Base-by-base conservation (phyloP, 1,140 invertebrate genomes). In the Halesus radiatus region DNA sequence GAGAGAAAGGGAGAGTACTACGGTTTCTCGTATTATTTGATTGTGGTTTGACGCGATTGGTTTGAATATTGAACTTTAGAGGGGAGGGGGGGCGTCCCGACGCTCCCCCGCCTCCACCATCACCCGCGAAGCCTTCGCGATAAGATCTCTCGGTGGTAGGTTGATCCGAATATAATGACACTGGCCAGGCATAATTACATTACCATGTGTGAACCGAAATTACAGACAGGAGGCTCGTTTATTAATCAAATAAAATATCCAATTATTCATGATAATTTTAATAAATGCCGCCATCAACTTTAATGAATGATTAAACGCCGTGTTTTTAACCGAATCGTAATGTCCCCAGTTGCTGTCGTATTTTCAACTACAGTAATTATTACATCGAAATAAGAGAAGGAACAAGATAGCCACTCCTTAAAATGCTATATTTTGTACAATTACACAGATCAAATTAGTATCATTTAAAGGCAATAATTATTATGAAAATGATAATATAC, bases 1-100 rank as follows among this genome's bases (percentile, higher is more conserved):
- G 54, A 76, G 56, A 50, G 74, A 78, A 78, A 78, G 76, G 76
- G 76, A 78, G 76, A 78, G 76, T 62, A 23, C 50, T 54, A 53
- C 15, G 20, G 66, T 74, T 74, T 74, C 70, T 74, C 70, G 70
- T n/a, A 54, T 74, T 74, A 74, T 74, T 74, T 74, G 52, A 74
- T 74, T 74, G 70, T 29, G 50, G 76, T 78, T 78, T 32, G 74
- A 60, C 74, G 54, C 66, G 64, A 78, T 68, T 78, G 64, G 62
- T 72, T 78, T 78, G 76, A 70, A 20, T 68, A 50, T 52, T 58
- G 10, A 45, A 45, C 10, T 23, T 23, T 53, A 16, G 23, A 13
- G 74, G 7, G 52, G 50, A 16, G 70, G 70, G 50, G 50, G 20
- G 70, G n/a, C n/a, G n/a, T n/a, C n/a, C n/a, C 54, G 74, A 23